Percentiles rank a stretch among this genome's conserved stretches.
phyloP scores from a whole-genome alignment of 2,888 invertebrate species.

The Agelastica alni region DNA sequence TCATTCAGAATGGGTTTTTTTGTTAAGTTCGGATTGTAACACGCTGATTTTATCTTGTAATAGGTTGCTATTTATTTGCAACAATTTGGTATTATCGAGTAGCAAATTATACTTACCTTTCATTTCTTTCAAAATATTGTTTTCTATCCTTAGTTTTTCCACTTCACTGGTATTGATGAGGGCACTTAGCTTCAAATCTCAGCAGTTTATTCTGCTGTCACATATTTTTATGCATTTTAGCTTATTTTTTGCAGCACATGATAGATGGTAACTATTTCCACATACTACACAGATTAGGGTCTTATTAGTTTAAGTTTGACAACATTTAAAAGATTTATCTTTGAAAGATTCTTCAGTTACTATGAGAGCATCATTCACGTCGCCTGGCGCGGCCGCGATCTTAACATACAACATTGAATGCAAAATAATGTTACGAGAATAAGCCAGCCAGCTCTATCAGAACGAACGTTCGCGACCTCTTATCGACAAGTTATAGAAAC shows the following conservation, averaged over 20 bases:
- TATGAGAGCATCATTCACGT: constrained; percentile 2
- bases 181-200: no score
- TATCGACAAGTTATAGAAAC: no score
- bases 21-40: background rate
- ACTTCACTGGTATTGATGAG: no score
- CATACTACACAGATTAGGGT: no score
- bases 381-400: constrained; percentile 12
- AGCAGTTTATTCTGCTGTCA: no score
- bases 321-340: constrained; percentile 14
- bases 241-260: constrained; percentile 9
- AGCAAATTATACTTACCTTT: constrained; percentile 3
- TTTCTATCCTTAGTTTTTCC: constrained; percentile 4
- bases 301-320: constrained; percentile 11
- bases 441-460: no score
- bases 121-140: background rate
- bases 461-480: no score
- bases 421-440: no score
- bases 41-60: constrained; percentile 4
- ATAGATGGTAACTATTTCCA: constrained; percentile 1
- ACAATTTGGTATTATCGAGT: constrained; percentile 5
- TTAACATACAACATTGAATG: no score
- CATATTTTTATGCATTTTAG: no score
- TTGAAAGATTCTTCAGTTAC: background rate
- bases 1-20: no score
- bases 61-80: constrained; percentile 3